Conservation (phyloP, 2,797 vertebrate genomes). For the Girardinus metallicus region DNA sequence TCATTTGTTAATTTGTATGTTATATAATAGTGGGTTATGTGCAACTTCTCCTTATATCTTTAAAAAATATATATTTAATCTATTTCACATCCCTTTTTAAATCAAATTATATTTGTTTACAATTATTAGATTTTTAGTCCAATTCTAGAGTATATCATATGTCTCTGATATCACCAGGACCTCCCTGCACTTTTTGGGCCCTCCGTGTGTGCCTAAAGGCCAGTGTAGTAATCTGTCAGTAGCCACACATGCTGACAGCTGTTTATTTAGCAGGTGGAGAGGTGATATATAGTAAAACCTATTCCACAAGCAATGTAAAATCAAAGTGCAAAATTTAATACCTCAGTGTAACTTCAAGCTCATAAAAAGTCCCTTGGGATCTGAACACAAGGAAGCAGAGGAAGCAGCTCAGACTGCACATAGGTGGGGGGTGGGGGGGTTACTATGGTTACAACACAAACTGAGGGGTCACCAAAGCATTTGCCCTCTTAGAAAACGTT, state of each 20-base stretch:
- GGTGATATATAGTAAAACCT: conserved; percentile 7
- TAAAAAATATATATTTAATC: background rate
- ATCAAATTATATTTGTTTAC: background rate
- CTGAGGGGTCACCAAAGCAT: background rate
- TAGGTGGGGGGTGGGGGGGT: conserved; percentile 48
- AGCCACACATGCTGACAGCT: background rate
- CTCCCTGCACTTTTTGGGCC: background rate
- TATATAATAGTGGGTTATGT: background rate
- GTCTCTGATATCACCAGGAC: background rate
- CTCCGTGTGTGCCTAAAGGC: background rate
- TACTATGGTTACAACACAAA: conserved; percentile 28
- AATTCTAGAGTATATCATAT: background rate
- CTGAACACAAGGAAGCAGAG: conserved; percentile 13
- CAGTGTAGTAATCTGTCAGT: background rate
- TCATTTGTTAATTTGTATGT: background rate
- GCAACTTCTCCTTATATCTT: background rate
- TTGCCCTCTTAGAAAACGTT: background rate
- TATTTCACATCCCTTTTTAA: background rate
- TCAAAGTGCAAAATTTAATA: conserved; percentile 32
- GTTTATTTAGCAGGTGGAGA: conserved; percentile 15
- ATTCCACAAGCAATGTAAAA: conserved; percentile 19
- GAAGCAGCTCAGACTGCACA: conserved; percentile 17
- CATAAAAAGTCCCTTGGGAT: conserved; percentile 52
- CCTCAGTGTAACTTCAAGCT: conserved; percentile 50
- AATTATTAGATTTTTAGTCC: background rate